Evolutionary conservation across 23 tunicate species (phyloP), one percentile per base, ranked within the genome.

Genomic region (Corella eumyota): DNA sequence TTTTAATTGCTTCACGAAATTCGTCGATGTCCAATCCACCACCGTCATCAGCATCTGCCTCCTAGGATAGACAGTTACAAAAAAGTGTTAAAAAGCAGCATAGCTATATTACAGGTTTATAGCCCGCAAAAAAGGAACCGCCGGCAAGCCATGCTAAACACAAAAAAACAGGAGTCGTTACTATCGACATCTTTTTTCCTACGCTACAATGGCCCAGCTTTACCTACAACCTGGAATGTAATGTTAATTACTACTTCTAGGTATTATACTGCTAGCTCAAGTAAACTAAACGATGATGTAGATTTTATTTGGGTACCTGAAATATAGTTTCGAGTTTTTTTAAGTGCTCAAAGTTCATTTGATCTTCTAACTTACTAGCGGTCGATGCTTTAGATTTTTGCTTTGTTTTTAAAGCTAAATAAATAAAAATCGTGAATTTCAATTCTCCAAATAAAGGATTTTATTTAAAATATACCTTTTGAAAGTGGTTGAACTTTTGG

Each of bases 301-400:
- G n/a, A n/a, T n/a, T n/a, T n/a, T n/a, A n/a, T n/a, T n/a, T n/a
- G n/a, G n/a, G n/a, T 20, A 85, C 95, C 64, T 70, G 79, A 77
- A 85, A 85, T 44, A 77, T 66, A 35, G 52, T 60, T 50, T 85
- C 84, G 28, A 85, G 65, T 25, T 60, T 63, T 29, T 77, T 70
- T 31, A 85, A 36, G 71, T 85, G 95, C 48, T 85, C 85, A 51
- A 77, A 85, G 44, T 85, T 85, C 75, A 85, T 77, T 24, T 85
- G 95, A 50, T 85, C 95, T 60, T 85, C 95, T 9, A 85, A 75
- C 45, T 63, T 83, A 68, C 65, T 36, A 13, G 66, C 73, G 6
- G 60, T 52, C 3, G 71, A 36, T 31, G 60, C 27, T 22, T 72
- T 56, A 13, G 51, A 32, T 30, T 72, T 72, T 45, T 38, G 38